These are phyloP conservation scores for Bicyclus anynana DNA, from an alignment of 1,140 invertebrate species.

Conservation along the genomic window DNA sequence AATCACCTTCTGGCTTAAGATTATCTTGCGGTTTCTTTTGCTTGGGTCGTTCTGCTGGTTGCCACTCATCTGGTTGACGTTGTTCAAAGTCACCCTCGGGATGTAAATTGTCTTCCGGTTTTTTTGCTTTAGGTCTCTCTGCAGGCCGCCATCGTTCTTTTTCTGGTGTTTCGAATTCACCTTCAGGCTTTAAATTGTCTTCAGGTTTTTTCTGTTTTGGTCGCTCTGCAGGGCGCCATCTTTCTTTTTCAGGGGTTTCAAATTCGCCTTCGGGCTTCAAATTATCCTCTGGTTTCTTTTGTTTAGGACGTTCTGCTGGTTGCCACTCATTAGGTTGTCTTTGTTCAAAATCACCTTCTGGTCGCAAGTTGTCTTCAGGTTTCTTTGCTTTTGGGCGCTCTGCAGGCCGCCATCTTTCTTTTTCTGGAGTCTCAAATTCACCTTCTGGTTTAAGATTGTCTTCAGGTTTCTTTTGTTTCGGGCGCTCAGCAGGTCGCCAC, in stretches of 20 bases:
- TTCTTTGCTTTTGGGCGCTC: slow-evolving; percentile 76
- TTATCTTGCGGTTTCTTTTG: slow-evolving; percentile 77
- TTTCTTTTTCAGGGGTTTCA: slow-evolving; percentile 70
- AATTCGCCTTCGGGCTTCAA: slow-evolving; percentile 78
- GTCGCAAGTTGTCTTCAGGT: slow-evolving; percentile 79
- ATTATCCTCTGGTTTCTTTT: slow-evolving; percentile 73
- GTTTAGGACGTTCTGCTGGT: slow-evolving; percentile 56
- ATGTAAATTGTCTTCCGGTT: slow-evolving; percentile 78
- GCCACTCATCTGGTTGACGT: slow-evolving; percentile 59
- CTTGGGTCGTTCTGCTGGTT: slow-evolving; percentile 77
- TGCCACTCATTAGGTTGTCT: slow-evolving; percentile 46
- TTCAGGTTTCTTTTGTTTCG: slow-evolving; percentile 73
- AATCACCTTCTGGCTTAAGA: slow-evolving; percentile 78
- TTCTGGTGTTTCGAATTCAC: slow-evolving; percentile 59
- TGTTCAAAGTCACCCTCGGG: slow-evolving; percentile 81
- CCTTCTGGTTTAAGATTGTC: slow-evolving; percentile 71
- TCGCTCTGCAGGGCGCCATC: slow-evolving; percentile 75
- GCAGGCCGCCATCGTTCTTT: slow-evolving; percentile 53
- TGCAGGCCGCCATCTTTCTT: slow-evolving; percentile 76
- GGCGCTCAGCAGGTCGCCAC: slow-evolving; percentile 78
- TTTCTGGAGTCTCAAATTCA: slow-evolving; percentile 75
- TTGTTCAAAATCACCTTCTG: slow-evolving; percentile 77
- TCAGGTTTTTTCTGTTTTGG: slow-evolving; percentile 65
- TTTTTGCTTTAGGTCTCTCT: slow-evolving; percentile 26
- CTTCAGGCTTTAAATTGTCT: slow-evolving; percentile 79